Evolutionary conservation across 1,140 invertebrate species (phyloP), one percentile per base, ranked within the genome.

Genomic region (Pogonognathellus flavescens): DNA sequence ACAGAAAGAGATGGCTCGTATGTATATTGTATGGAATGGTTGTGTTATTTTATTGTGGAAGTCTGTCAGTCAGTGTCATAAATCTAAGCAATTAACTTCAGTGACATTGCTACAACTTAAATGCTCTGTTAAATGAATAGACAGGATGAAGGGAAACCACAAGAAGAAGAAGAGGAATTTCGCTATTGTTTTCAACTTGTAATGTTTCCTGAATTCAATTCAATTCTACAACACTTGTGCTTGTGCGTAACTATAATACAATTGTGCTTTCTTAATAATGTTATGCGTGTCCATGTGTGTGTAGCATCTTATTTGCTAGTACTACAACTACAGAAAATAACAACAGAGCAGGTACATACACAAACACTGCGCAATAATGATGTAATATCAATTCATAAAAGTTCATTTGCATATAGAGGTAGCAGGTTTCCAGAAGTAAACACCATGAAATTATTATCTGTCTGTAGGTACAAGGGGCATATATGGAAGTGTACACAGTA

Each of bases 1-100:
- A 41, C 31, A 41, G 14, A 66, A 22, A 66, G 20, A 13, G 25
- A 66, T 66, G n/a, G 18, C 59, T n/a, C n/a, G n/a, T n/a, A n/a
- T n/a, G n/a, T n/a, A n/a, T n/a, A 41, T 41, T 41, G 31, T 41
- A 6, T 41, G 6, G 31, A n/a, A n/a, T n/a, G 31, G 31, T 41
- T 76, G 10, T 72, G 41, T 72, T n/a, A 49, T 72, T 76, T 76
- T 76, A 50, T 76, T 76, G 70, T 50, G 70, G 70, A 76, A 76
- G 70, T 76, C 70, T 76, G 70, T 76, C 70, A 76, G 70, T 76
- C 70, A 76, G 70, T 76, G 70, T 76, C 70, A 76, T 76, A 76
- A 76, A 76, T 76, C 70, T 76, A 76, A 76, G 70, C 70, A 76
- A 76, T 76, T 76, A 76, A 76, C 70, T 76, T 76, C 70, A 76